Evolutionary conservation across 92 coral and sea anemone species (phyloP), one percentile per base, ranked within the genome.

Genomic region (Muricea muricata): DNA sequence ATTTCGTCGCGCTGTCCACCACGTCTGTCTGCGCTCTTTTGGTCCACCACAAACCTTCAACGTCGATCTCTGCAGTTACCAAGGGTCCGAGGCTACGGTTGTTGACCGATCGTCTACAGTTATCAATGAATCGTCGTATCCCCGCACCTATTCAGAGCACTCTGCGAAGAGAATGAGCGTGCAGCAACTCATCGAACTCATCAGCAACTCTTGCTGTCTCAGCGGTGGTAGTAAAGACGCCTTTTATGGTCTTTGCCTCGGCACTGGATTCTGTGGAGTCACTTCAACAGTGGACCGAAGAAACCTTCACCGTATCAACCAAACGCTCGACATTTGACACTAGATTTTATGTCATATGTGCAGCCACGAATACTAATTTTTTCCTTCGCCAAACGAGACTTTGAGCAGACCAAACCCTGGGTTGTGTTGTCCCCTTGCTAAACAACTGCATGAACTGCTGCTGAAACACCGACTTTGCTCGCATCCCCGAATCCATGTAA

Each of bases 101-200:
- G 33, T 15, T 12, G 46, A 50, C 6, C 13, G 67, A n/a, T 0
- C 20, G 7, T 41, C 31, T 17, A 70, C 70, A 79, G 21, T 86
- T 86, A 5, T 6, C 54, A 20, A 80, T 50, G 30, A 86, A 86
- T 12, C 90, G 81, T 74, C 63, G 23, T 18, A 80, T 42, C 86
- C 90, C 67, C 0, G 90, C 90, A 31, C 90, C 90, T 29, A 86
- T 33, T 80, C 75, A 73, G 68, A 67, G 73, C 4, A 71, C 82
- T 34, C 52, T 87, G 33, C 57, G 73, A 25, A 86, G n/a, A 0
- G 25, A 0, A 60, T 55, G 46, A 47, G 26, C 73, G 20, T 18
- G 47, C 15, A 87, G 90, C 17, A 87, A 25, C 20, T 55, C 52
- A 55, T 73, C 75, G 1, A 86, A n/a, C 0, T 23, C 32, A 21